phyloP scores from a whole-genome alignment of 2,113 vertebrate genomes.

The Apistogramma diplotaenia region DNA sequence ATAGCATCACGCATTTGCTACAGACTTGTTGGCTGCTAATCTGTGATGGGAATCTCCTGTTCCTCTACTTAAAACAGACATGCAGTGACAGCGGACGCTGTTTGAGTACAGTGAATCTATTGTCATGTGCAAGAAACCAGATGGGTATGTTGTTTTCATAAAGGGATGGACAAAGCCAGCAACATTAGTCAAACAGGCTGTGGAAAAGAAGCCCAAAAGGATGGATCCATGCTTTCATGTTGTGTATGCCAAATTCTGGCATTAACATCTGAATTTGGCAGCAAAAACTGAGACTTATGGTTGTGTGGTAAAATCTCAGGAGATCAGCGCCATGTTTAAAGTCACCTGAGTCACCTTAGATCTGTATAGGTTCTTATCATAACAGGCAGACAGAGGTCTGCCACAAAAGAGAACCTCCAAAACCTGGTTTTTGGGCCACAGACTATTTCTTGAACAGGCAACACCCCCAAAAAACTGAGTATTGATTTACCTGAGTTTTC shows the following conservation, averaged over 20 bases:
- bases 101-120: not conserved
- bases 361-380: no score
- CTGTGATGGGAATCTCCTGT: not conserved
- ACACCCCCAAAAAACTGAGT: not conserved
- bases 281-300: not conserved
- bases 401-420: not conserved
- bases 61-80: not conserved
- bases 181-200: not conserved
- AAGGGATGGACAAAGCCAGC: not conserved
- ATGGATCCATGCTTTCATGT: not conserved
- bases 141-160: not conserved
- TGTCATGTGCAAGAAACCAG: not conserved
- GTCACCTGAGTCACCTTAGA: no score
- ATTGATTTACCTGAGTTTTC: not conserved
- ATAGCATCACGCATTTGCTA: not conserved
- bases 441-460: not conserved
- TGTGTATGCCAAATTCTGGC: not conserved
- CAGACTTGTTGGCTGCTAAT: not conserved
- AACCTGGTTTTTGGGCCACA: not conserved
- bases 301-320: no score
- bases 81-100: not conserved
- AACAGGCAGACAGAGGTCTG: not conserved
- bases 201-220: not conserved
- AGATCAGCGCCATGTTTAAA: no score
- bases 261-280: not conserved